Evolutionary conservation across 2,888 invertebrate genomes (phyloP).

Genomic region (Trissonchulus latispiculum): DNA sequence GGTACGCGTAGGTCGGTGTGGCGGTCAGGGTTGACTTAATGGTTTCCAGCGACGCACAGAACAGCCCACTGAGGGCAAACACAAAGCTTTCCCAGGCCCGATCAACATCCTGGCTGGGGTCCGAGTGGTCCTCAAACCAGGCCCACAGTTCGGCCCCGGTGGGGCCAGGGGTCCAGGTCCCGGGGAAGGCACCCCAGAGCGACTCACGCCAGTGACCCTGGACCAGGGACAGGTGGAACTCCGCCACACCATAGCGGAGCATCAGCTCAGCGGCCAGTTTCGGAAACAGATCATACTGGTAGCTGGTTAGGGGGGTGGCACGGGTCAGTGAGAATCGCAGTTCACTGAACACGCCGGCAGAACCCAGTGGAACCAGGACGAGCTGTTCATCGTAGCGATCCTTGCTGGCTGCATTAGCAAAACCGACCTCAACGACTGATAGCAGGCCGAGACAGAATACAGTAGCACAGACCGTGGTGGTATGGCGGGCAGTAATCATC

Average conservation of each 20-base stretch:
- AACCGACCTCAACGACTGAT: too few relatives aligned
- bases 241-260: constrained; percentile 67
- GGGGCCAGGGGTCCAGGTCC: constrained; percentile 66
- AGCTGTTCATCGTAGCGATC: too few relatives aligned
- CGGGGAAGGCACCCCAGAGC: constrained; percentile 80
- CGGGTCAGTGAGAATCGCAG: too few relatives aligned
- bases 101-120: constrained; percentile 56
- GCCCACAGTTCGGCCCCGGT: constrained; percentile 88
- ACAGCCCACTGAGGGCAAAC: constrained; percentile 79
- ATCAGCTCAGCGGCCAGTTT: constrained; percentile 47
- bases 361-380: too few relatives aligned
- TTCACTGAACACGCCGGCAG: too few relatives aligned
- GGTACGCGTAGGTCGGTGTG: constrained; percentile 68
- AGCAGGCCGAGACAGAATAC: too few relatives aligned
- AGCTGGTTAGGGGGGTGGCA: too few relatives aligned
- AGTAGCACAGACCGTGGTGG: too few relatives aligned
- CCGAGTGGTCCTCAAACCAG: constrained; percentile 65
- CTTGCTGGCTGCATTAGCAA: too few relatives aligned
- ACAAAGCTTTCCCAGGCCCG: constrained; percentile 72
- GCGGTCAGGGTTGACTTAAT: constrained; percentile 73
- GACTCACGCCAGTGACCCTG: constrained; percentile 88
- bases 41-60: constrained; percentile 92
- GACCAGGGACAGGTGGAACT: constrained; percentile 78
- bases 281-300: constrained; percentile 45
- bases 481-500: too few relatives aligned